These are phyloP conservation scores for Rhorus exstirpatorius DNA, from an alignment of 2,888 invertebrate genomes.

Conservation along the genomic window DNA sequence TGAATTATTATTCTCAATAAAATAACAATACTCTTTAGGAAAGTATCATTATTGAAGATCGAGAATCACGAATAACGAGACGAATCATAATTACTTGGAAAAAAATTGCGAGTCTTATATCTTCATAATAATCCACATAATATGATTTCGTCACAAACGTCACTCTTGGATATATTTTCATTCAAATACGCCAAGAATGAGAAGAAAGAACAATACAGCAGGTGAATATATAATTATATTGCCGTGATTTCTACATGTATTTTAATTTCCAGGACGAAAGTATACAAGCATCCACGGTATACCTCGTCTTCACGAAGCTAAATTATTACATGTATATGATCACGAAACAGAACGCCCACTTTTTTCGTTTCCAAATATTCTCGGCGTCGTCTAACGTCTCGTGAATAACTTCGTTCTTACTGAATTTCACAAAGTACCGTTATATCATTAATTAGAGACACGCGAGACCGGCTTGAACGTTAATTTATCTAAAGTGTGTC, in stretches of 20 bases:
- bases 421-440: not conserved
- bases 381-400: slow-evolving; percentile 13
- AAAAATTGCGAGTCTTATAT: not conserved
- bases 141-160: not conserved
- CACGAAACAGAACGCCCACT: slow-evolving; percentile 14
- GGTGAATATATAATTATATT: slow-evolving; percentile 30
- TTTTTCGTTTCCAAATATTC: slow-evolving; percentile 7
- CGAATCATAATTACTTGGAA: too few relatives aligned
- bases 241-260: not conserved
- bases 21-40: not conserved
- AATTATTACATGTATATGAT: slow-evolving; percentile 27
- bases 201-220: not conserved
- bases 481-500: slow-evolving; percentile 62
- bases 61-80: too few relatives aligned
- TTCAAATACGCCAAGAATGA: not conserved
- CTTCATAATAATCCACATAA: not conserved
- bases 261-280: slow-evolving; percentile 12
- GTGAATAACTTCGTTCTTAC: slow-evolving; percentile 26
- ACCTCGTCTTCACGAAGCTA: not conserved
- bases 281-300: slow-evolving; percentile 5
- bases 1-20: not conserved
- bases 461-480: slow-evolving; percentile 37
- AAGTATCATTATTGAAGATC: slow-evolving; percentile 3
- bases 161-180: not conserved
- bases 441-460: slow-evolving; percentile 57